A percentile compares a stretch with the other conserved stretches of the same genome.
Conservation (phyloP, 2,797 vertebrate species). For the Sylvia borin region DNA sequence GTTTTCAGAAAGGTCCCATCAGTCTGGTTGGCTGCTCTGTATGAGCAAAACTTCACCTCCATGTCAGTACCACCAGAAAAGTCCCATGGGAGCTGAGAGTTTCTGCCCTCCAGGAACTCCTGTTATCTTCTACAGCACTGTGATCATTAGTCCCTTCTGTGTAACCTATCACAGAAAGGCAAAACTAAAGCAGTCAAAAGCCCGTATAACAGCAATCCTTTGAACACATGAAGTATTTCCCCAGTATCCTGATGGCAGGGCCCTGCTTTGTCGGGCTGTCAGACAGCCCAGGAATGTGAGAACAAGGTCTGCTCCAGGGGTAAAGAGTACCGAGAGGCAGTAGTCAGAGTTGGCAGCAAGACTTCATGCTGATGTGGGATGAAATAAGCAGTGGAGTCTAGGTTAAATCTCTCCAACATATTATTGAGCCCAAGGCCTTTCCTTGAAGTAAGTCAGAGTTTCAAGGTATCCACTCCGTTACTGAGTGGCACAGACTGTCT, state of each 20-base stretch:
- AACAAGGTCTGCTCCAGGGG: background rate
- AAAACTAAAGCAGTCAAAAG: background rate
- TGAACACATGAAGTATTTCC: background rate
- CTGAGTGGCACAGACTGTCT: background rate
- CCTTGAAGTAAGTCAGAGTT: background rate
- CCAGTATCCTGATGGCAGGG: background rate
- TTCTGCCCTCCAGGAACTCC: background rate
- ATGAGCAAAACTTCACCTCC: background rate
- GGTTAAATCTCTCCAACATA: fast-evolving
- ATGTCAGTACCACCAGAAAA: background rate
- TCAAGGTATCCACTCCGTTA: background rate
- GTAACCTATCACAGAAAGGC: background rate
- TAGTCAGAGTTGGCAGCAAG: background rate
- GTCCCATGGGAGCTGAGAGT: background rate
- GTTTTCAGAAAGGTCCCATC: background rate
- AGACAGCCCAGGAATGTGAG: background rate
- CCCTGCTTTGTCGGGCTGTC: fast-evolving
- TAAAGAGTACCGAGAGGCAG: background rate
- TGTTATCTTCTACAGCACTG: background rate
- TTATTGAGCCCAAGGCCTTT: background rate
- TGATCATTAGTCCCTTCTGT: background rate
- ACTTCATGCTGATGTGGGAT: background rate
- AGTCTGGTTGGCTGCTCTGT: background rate
- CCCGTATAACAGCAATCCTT: background rate
- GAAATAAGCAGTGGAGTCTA: background rate